Conservation (phyloP, 2,113 vertebrate genomes). For the Lucifuga dentata region DNA sequence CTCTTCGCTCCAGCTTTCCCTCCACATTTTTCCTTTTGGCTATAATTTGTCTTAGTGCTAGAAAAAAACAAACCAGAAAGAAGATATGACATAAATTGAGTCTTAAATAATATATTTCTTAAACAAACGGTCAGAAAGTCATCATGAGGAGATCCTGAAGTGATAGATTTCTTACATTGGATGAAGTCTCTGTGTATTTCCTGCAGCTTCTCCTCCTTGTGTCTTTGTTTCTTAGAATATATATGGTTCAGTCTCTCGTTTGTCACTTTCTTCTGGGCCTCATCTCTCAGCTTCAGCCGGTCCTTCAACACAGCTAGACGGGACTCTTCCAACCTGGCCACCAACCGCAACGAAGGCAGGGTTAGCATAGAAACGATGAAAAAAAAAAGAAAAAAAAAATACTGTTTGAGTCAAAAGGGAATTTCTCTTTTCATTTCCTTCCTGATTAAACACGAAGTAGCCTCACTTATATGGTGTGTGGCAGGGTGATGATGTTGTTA, state of each 20-base stretch:
- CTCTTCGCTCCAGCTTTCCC: constrained; percentile 80
- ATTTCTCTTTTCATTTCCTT: too few species aligned
- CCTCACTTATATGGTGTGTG: too few species aligned
- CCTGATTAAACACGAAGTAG: too few species aligned
- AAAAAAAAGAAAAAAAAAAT: too few species aligned
- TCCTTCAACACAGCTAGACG: constrained; percentile 84
- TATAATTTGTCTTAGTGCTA: constrained; percentile 89
- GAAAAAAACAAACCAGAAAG: constrained; percentile 22
- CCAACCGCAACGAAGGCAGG: neutral
- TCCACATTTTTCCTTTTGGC: constrained; percentile 82
- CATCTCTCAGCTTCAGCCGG: constrained; percentile 79
- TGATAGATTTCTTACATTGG: constrained; percentile 60
- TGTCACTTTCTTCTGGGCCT: constrained; percentile 77
- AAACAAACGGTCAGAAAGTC: too few species aligned
- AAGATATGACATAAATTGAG: neutral
- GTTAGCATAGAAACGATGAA: too few species aligned
- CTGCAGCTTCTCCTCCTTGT: constrained; percentile 80
- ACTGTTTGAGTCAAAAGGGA: too few species aligned
- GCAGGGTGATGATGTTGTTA: too few species aligned
- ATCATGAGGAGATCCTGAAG: neutral
- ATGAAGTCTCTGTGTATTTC: constrained; percentile 80
- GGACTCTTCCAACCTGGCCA: constrained; percentile 86
- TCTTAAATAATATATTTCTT: neutral
- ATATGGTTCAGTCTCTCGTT: constrained; percentile 73
- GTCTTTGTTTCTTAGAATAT: constrained; percentile 79